These are phyloP conservation scores for Anoplolepis gracilipes DNA, from an alignment of 1,140 invertebrate genomes.

Conservation along the genomic window DNA sequence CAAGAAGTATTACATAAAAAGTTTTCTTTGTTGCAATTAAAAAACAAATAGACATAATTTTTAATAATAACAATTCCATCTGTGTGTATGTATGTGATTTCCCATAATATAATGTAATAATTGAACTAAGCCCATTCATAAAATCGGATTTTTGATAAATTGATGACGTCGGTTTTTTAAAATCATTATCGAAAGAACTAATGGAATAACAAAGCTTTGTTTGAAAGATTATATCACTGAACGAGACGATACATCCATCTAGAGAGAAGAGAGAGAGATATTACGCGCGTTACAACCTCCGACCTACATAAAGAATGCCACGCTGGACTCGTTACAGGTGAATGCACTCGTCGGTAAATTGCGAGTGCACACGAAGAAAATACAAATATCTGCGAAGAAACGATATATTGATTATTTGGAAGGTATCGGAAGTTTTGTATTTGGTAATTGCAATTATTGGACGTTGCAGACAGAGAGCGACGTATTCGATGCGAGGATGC, in stretches of 20 bases:
- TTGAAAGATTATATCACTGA: no score
- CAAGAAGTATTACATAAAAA: no score
- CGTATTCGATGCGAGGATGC: no score
- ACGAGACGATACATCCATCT: background rate
- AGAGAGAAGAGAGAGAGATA: slow-evolving; percentile 24
- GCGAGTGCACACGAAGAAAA: background rate
- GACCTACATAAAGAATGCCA: slow-evolving; percentile 70
- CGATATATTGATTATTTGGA: background rate
- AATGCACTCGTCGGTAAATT: slow-evolving; percentile 61
- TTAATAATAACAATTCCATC: no score
- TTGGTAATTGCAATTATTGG: background rate
- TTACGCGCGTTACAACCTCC: slow-evolving; percentile 64
- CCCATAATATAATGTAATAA: no score
- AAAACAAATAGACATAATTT: no score
- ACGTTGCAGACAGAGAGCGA: background rate
- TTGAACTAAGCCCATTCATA: background rate
- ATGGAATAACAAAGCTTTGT: background rate
- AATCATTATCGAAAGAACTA: background rate
- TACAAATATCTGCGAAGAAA: background rate
- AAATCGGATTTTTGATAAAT: background rate
- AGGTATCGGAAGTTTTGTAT: background rate
- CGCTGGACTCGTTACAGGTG: slow-evolving; percentile 71
- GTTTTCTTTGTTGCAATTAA: no score
- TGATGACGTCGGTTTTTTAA: background rate
- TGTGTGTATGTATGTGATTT: background rate